phyloP scores from a whole-genome alignment of 2,797 vertebrate species.

The Gouania willdenowi region DNA sequence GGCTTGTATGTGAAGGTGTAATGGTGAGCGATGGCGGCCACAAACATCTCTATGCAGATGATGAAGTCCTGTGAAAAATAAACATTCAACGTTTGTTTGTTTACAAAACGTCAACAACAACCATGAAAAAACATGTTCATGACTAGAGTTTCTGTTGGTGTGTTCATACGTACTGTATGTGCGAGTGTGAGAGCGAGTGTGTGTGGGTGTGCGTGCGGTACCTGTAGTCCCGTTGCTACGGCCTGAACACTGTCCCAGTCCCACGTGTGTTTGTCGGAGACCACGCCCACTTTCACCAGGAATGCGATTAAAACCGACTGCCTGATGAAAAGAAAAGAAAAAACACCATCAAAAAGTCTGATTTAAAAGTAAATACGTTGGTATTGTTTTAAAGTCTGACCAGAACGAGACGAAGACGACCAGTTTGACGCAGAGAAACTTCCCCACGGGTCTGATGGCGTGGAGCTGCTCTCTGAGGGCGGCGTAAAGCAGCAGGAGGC shows the following conservation, averaged over 20 bases:
- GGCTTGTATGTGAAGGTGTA: slow-evolving; percentile 95
- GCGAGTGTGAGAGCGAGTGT: too few relatives aligned
- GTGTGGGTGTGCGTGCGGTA: slow-evolving; percentile 4
- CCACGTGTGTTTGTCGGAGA: slow-evolving; percentile 90
- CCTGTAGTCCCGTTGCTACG: slow-evolving; percentile 77
- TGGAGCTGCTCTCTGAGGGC: slow-evolving; percentile 87
- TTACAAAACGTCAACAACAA: too few relatives aligned
- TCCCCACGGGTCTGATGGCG: slow-evolving; percentile 90
- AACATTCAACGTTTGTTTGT: too few relatives aligned
- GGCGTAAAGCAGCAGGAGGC: slow-evolving; percentile 90
- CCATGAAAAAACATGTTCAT: too few relatives aligned
- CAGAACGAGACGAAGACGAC: slow-evolving; percentile 97
- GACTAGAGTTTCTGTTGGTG: too few relatives aligned
- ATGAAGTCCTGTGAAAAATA: slow-evolving; percentile 83
- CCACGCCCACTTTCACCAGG: slow-evolving; percentile 92
- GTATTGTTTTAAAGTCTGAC: too few relatives aligned
- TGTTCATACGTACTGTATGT: too few relatives aligned
- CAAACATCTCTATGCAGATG: slow-evolving; percentile 95
- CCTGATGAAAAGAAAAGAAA: slow-evolving; percentile 67
- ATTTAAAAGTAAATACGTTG: too few relatives aligned
- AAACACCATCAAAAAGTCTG: too few relatives aligned
- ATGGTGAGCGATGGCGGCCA: slow-evolving; percentile 92
- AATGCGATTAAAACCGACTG: slow-evolving; percentile 92
- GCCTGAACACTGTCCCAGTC: slow-evolving; percentile 94
- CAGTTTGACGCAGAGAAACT: slow-evolving; percentile 95